These are phyloP conservation scores for Conus betulinus DNA, from an alignment of 1,140 invertebrate genomes.

Conservation along the genomic window DNA sequence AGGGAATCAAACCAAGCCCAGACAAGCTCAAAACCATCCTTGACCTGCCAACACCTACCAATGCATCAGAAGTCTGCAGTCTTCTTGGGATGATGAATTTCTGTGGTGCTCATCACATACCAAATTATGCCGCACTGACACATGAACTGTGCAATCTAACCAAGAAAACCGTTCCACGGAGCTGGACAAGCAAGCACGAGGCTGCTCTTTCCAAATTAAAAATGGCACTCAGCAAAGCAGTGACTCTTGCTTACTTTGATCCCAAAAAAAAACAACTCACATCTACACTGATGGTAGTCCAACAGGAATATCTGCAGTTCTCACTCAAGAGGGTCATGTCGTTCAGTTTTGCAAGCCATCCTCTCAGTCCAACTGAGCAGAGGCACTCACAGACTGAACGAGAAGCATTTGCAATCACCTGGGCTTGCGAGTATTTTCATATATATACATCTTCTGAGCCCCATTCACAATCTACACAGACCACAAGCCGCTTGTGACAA, in stretches of 20 bases:
- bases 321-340: slow-evolving; percentile 37
- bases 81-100: no score
- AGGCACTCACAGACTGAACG: slow-evolving; percentile 74
- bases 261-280: slow-evolving; percentile 36
- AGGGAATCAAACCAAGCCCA: slow-evolving; percentile 46
- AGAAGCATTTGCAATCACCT: slow-evolving; percentile 74
- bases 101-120: no score
- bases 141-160: slow-evolving; percentile 42
- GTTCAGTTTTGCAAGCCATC: slow-evolving; percentile 48
- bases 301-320: slow-evolving; percentile 44
- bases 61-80: no score
- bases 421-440: slow-evolving; percentile 73
- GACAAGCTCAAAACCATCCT: no score
- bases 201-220: slow-evolving; percentile 41
- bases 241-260: slow-evolving; percentile 51
- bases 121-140: slow-evolving; percentile 33
- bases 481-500: slow-evolving; percentile 65
- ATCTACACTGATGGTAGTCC: slow-evolving; percentile 51
- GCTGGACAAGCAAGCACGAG: slow-evolving; percentile 42
- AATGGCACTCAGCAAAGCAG: slow-evolving; percentile 39
- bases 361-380: slow-evolving; percentile 51
- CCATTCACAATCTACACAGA: slow-evolving; percentile 71
- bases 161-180: slow-evolving; percentile 31
- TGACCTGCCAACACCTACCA: no score
- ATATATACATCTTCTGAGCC: slow-evolving; percentile 72